These are phyloP conservation scores for Leptopilina clavipes DNA, from an alignment of 1,140 invertebrate genomes.

Conservation along the genomic window DNA sequence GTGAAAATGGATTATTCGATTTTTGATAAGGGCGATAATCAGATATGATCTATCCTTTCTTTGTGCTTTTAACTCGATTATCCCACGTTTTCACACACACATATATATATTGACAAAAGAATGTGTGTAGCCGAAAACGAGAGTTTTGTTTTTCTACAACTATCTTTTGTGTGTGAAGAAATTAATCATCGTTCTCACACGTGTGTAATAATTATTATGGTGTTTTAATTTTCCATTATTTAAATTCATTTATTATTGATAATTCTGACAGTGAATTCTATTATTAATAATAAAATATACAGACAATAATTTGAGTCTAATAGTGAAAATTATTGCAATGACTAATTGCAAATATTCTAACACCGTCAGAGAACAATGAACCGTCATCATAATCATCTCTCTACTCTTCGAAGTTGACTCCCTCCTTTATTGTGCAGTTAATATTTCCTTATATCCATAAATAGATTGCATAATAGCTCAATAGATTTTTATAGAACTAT, in stretches of 20 bases:
- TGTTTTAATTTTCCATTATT: too few relatives aligned
- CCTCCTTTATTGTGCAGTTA: neutral
- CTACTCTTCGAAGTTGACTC: neutral
- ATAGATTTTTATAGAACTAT: too few relatives aligned
- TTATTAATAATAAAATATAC: too few relatives aligned
- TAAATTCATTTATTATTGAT: too few relatives aligned
- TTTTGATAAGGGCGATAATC: slow-evolving; percentile 42
- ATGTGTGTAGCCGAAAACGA: slow-evolving; percentile 52
- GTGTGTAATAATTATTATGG: neutral
- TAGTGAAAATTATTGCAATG: neutral
- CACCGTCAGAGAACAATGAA: neutral
- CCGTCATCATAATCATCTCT: neutral
- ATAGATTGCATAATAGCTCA: too few relatives aligned
- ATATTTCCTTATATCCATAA: neutral
- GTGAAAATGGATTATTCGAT: slow-evolving; percentile 37
- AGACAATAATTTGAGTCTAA: neutral
- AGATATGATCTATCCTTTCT: slow-evolving; percentile 49
- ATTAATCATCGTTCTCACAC: neutral
- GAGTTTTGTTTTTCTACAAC: slow-evolving; percentile 43
- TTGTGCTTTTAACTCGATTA: slow-evolving; percentile 43
- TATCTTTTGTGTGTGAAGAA: slow-evolving; percentile 24
- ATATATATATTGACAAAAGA: too few relatives aligned
- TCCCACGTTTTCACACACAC: slow-evolving; percentile 63
- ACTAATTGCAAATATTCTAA: neutral
- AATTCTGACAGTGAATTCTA: too few relatives aligned